Evolutionary conservation across 2,797 vertebrate genomes (phyloP).

Genomic region (Oreonectes daqikongensis): DNA sequence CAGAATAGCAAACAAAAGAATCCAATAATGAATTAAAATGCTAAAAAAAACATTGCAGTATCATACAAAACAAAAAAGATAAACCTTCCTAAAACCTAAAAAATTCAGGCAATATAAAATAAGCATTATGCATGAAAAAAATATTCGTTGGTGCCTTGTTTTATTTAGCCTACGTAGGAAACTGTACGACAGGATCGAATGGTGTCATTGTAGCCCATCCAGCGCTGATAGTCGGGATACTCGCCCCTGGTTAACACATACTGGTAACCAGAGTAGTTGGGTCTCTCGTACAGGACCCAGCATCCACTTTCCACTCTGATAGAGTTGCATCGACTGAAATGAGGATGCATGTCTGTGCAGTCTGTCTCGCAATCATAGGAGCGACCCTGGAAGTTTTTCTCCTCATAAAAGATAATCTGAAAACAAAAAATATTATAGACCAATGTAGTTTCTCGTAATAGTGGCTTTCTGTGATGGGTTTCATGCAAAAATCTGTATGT

Average conservation of each 20-base stretch:
- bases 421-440: conserved; percentile 10
- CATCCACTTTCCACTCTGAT: conserved; percentile 73
- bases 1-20: too few relatives aligned
- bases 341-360: conserved; percentile 73
- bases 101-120: too few relatives aligned
- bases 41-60: too few relatives aligned
- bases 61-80: too few relatives aligned
- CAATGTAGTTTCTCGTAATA: background rate
- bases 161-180: too few relatives aligned
- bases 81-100: background rate
- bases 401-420: conserved; percentile 73
- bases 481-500: background rate
- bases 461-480: background rate
- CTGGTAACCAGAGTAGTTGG: conserved; percentile 73
- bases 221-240: conserved; percentile 75
- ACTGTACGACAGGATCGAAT: conserved; percentile 71
- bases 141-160: background rate
- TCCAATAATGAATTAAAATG: too few relatives aligned
- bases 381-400: conserved; percentile 73
- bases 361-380: conserved; percentile 71
- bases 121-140: too few relatives aligned
- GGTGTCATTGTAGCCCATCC: conserved; percentile 75
- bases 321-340: conserved; percentile 75
- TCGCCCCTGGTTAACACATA: conserved; percentile 74
- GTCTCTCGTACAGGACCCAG: conserved; percentile 75